These are phyloP conservation scores for Diaprepes abbreviatus DNA, from an alignment of 2,888 invertebrate genomes.

Conservation along the genomic window DNA sequence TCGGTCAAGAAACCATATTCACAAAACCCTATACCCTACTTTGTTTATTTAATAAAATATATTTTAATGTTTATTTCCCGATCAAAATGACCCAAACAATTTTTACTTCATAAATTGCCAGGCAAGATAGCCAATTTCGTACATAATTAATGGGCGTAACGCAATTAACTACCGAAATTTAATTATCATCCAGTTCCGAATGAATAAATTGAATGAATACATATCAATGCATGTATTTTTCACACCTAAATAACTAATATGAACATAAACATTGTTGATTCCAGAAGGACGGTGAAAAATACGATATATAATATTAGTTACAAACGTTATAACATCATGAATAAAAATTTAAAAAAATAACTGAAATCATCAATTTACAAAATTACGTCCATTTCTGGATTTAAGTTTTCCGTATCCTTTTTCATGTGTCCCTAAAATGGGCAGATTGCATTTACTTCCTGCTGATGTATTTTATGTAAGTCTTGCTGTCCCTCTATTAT, in stretches of 20 bases:
- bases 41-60: too few species aligned
- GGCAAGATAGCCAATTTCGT: constrained; percentile 6
- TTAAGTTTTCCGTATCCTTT: too few species aligned
- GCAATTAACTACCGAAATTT: constrained; percentile 8
- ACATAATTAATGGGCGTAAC: constrained; percentile 7
- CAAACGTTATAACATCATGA: too few species aligned
- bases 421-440: too few species aligned
- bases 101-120: not conserved
- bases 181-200: constrained; percentile 12
- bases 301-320: not conserved
- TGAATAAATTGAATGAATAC: not conserved
- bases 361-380: too few species aligned
- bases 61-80: not conserved
- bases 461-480: too few species aligned
- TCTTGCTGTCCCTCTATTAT: too few species aligned
- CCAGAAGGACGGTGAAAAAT: not conserved
- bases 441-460: too few species aligned
- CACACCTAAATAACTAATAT: constrained; percentile 9
- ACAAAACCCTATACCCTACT: too few species aligned
- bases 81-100: not conserved
- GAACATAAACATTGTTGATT: not conserved
- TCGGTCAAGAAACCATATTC: too few species aligned
- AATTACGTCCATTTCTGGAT: too few species aligned
- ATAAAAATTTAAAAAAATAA: too few species aligned
- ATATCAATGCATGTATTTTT: constrained; percentile 1